Evolutionary conservation across 2,113 vertebrate genomes (phyloP), one percentile per base, ranked within the genome.

Genomic region (Carettochelys insculpta): DNA sequence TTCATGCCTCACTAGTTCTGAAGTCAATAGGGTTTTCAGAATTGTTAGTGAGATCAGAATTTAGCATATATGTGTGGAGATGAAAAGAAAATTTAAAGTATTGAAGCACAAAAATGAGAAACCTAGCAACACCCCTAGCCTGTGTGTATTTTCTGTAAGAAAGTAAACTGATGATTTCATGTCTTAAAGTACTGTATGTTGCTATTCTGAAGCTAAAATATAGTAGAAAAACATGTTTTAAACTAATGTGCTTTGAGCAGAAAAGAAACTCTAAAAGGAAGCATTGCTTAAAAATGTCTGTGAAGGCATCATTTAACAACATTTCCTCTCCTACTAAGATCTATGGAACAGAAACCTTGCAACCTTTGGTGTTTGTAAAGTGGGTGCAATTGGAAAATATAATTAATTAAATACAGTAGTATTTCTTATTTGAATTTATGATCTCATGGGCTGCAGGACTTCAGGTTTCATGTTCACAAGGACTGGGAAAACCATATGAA

Each of bases 141-240:
- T 91, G 24, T 8, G 83, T 56, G 16, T 45, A 11, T 24, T 58
- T 68, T 88, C 5, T 86, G 82, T 82, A 24, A 1, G 56, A 47
- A 76, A 51, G 87, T 56, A 73, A 56, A 58, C 61, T 1, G 8
- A 2, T 87, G 86, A 31, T 31, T 48, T 52, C 25, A 78, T 6
- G 14, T 20, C 96, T 93, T 92, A 17, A 52, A 91, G 75, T 83
- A n/a, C n/a, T n/a, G n/a, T n/a, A 27, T 53, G 52, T 78, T 65
- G 73, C 71, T 89, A 41, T 87, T 29, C 31, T 90, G 4, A 38
- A 82, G 16, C 5, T 56, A 90, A 34, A 73, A 1, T 76, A 48
- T 77, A 75, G 16, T 38, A 47, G 83, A 79, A 22, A 31, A 48
- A 6, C 8, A 52, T 65, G 7, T 1, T 83, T 88, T 82, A 3